A percentile compares a stretch with the other conserved stretches of the same genome.
These are phyloP conservation scores for Octodon degus DNA, from an alignment of 2,113 vertebrate species.

Conservation along the genomic window DNA sequence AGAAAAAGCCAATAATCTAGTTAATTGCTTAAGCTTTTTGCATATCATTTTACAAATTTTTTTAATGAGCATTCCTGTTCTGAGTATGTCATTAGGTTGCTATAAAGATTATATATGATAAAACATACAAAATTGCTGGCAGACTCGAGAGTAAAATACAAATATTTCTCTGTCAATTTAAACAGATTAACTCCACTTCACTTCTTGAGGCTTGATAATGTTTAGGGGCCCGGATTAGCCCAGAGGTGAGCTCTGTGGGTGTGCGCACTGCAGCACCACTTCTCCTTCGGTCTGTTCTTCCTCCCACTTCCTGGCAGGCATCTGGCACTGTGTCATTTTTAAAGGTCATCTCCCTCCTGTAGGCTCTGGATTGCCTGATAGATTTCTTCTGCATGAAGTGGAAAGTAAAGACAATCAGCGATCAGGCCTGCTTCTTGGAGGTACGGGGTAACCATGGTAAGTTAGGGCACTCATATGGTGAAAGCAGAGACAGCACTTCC, in stretches of 20 bases:
- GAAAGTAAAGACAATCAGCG: background rate
- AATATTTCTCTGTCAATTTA: conserved; percentile 49
- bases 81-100: background rate
- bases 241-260: background rate
- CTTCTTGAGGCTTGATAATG: background rate
- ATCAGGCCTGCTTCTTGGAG: background rate
- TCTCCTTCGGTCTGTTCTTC: background rate
- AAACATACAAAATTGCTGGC: background rate
- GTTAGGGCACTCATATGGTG: background rate
- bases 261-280: background rate
- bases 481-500: background rate
- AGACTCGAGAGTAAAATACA: background rate
- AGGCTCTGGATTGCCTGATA: background rate
- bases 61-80: background rate
- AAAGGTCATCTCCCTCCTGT: conserved; percentile 24
- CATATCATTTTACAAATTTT: background rate
- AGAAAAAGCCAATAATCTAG: background rate
- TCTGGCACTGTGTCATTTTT: conserved; percentile 13
- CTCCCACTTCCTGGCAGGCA: background rate
- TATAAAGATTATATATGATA: background rate
- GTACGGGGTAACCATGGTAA: background rate
- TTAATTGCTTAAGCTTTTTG: background rate
- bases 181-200: background rate
- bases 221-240: background rate
- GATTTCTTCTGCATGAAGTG: background rate